Base-by-base conservation (phyloP, 2,888 invertebrate species). In the Choreutis nemorana region DNA sequence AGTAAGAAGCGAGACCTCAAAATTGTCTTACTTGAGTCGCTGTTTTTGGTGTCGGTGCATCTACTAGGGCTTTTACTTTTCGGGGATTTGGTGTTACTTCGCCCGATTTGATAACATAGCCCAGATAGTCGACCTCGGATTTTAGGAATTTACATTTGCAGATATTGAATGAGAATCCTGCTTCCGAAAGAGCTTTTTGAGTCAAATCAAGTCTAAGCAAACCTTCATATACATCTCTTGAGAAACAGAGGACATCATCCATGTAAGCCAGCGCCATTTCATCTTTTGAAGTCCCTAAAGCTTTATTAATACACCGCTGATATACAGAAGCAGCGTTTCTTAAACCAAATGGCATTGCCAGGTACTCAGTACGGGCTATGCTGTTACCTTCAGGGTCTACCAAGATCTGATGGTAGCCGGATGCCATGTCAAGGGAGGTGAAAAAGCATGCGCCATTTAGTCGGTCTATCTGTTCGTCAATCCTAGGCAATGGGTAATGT, bases 21-120 rank as follows among this genome's bases (percentile, higher is more conserved):
- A 48, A 50, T 26, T 40, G 42, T 0, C 40, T 28, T 0, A 44
- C 35, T 29, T 44, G 34, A 14, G 40, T 48, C 1, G 43, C 31
- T 3, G 24, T 37, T 2, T 1, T 22, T 1, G 44, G 44, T 2
- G 16, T 4, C 1, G 34, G 34, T 2, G 41, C 41, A 11, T 40
- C 34, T 1, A 33, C 25, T 8, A 45, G 11, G 2, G 43, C 44
- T 5, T 25, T 1, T 2, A 44, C 26, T 25, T 44, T 47, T 1
- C 4, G 12, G 3, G 33, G 32, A 28, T 39, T 42, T 2, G 45
- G 43, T n/a, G 40, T 37, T 1, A 48, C 31, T 11, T 39, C 43
- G 3, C 40, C 35, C 6, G 21, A 5, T 3, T 39, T 39, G 7
- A 46, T 41, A 2, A 23, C 9, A 1, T 32, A 25, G 9, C 45